Percentiles rank a stretch among this genome's conserved stretches.
Evolutionary conservation across 1,140 invertebrate species (phyloP).

Genomic region (Drosophila sp.): DNA sequence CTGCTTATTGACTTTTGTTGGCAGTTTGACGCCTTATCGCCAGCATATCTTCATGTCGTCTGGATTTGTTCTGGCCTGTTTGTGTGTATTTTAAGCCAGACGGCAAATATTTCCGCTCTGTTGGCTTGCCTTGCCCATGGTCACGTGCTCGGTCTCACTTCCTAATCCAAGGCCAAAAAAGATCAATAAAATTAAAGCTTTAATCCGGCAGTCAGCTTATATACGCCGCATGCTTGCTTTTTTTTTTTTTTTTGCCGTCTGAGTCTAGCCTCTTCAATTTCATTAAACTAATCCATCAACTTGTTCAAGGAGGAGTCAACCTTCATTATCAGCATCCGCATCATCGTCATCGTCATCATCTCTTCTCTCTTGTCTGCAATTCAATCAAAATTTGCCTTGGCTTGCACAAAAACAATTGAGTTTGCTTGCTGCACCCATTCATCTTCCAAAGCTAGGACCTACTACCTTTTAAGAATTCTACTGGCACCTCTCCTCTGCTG

Average conservation of each 20-base stretch:
- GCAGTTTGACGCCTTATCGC: conserved; percentile 69
- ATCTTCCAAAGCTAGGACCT: conserved; percentile 9
- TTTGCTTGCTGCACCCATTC: conserved; percentile 38
- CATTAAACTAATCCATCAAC: conserved; percentile 73
- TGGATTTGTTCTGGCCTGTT: conserved; percentile 1
- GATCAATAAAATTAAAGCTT: conserved; percentile 48
- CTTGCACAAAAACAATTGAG: conserved; percentile 75
- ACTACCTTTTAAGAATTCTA: conserved; percentile 49
- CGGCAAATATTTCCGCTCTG: conserved; percentile 60
- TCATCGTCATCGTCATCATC: conserved; percentile 33
- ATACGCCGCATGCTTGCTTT: neutral
- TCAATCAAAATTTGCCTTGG: conserved; percentile 73
- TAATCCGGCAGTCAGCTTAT: too few species aligned
- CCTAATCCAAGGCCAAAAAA: conserved; percentile 42
- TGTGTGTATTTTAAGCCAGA: too few species aligned
- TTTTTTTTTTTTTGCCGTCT: neutral
- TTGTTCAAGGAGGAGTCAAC: conserved; percentile 22
- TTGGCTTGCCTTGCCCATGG: conserved; percentile 42
- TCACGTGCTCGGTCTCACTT: conserved; percentile 50
- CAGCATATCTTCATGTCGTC: conserved; percentile 46
- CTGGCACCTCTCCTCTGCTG: conserved; percentile 17
- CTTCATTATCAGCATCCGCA: neutral
- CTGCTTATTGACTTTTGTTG: conserved; percentile 63
- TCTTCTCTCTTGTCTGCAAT: conserved; percentile 49
- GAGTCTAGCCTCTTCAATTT: conserved; percentile 39